Percentiles rank a stretch among this genome's conserved stretches.
Conservation (phyloP, 2,797 vertebrate species). For the Crypturellus tataupa region DNA sequence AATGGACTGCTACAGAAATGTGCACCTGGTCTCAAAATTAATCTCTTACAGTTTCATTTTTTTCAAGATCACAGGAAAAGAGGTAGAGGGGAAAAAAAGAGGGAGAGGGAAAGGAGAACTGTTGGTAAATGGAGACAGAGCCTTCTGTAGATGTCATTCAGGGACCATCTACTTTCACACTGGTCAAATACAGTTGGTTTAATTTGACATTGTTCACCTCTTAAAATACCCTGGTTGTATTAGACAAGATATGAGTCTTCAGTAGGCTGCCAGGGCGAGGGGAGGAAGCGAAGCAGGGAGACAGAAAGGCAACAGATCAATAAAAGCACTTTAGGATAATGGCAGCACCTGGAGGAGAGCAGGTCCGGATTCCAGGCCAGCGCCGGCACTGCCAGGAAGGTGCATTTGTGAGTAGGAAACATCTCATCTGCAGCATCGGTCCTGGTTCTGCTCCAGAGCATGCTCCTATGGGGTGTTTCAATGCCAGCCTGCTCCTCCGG, state of each 20-base stretch:
- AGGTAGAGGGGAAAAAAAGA: not conserved
- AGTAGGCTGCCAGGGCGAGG: conserved; percentile 31
- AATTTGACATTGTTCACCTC: conserved; percentile 33
- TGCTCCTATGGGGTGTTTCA: not conserved
- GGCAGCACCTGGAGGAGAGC: conserved; percentile 72
- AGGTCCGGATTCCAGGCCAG: conserved; percentile 66
- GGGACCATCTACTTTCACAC: conserved; percentile 28
- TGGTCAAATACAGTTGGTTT: conserved; percentile 57
- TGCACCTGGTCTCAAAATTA: not conserved
- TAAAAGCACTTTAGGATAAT: conserved; percentile 87
- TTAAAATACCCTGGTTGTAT: conserved; percentile 41
- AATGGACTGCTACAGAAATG: not conserved
- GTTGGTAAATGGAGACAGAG: conserved; percentile 14
- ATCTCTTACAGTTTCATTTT: not conserved
- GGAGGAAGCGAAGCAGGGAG: conserved; percentile 73
- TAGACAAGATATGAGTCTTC: conserved; percentile 61
- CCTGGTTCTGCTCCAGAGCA: not conserved
- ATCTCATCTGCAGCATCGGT: conserved; percentile 19
- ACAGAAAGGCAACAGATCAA: conserved; percentile 83
- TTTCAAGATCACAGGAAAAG: conserved; percentile 24
- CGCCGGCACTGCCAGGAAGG: conserved; percentile 82
- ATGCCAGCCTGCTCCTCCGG: fast-evolving
- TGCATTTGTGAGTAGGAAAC: conserved; percentile 70
- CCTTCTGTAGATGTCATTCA: not conserved
- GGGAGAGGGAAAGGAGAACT: not conserved